These are phyloP conservation scores for Bufotes viridis DNA, from an alignment of 2,797 vertebrate genomes.

Conservation along the genomic window DNA sequence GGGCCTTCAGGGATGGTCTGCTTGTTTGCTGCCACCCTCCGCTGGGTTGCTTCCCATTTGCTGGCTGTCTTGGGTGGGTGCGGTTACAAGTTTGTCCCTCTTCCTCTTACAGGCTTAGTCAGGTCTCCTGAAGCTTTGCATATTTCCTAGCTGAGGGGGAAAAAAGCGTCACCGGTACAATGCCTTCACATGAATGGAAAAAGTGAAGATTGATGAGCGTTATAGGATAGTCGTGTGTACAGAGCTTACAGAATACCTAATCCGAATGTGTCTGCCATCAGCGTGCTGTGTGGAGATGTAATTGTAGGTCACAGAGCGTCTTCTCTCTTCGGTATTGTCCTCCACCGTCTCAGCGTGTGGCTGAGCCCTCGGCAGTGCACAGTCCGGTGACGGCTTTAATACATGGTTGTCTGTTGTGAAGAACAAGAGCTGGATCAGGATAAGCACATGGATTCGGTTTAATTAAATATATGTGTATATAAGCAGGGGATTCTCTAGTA, in stretches of 20 bases:
- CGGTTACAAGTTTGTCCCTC: constrained; percentile 41
- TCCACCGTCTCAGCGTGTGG: neutral
- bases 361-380: neutral
- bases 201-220: neutral
- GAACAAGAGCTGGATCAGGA: neutral
- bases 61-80: constrained; percentile 22
- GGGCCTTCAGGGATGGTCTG: constrained; percentile 71
- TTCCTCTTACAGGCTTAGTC: neutral
- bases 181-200: neutral
- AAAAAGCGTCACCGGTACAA: neutral
- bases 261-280: neutral
- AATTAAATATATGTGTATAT: too few relatives aligned
- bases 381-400: neutral
- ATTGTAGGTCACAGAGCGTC: neutral
- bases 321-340: neutral
- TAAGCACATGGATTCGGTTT: too few relatives aligned
- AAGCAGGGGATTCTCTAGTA: too few relatives aligned
- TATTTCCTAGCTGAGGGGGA: constrained; percentile 26
- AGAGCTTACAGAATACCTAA: neutral
- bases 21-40: constrained; percentile 62
- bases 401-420: neutral
- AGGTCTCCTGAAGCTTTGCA: neutral
- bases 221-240: neutral
- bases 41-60: constrained; percentile 53
- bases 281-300: neutral